Conservation (phyloP, 2,113 vertebrate species). For the Boulengeromyrus knoepffleri region DNA sequence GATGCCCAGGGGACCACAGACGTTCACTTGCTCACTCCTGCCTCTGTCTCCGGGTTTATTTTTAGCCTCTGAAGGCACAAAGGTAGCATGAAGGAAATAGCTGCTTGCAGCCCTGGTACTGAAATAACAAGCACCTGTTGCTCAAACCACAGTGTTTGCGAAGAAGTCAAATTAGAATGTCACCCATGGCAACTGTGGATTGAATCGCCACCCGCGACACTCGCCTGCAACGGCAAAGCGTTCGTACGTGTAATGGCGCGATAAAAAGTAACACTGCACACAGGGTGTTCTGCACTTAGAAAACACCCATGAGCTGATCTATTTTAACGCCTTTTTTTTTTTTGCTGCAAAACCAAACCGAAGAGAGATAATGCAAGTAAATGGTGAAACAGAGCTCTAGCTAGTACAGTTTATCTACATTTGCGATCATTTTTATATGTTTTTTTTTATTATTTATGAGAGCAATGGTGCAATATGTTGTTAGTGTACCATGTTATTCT, state of each 20-base stretch:
- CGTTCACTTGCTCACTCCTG: constrained; percentile 45
- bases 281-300: neutral
- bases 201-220: constrained; percentile 45
- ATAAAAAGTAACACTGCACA: neutral
- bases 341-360: neutral
- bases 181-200: constrained; percentile 53
- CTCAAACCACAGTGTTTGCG: constrained; percentile 59
- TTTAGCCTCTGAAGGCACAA: constrained; percentile 57
- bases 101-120: constrained; percentile 39
- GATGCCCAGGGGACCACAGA: constrained; percentile 42
- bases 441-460: neutral
- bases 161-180: constrained; percentile 61
- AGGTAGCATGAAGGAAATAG: constrained; percentile 49
- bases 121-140: constrained; percentile 66
- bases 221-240: constrained; percentile 45
- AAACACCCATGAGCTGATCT: neutral
- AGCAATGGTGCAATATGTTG: neutral
- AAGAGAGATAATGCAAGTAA: neutral
- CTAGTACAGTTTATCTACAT: neutral
- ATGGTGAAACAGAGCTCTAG: neutral
- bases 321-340: neutral
- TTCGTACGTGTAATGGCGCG: constrained; percentile 25
- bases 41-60: constrained; percentile 50
- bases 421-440: neutral
- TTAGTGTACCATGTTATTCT: neutral